Evolutionary conservation across 2,797 vertebrate species (phyloP), one percentile per base, ranked within the genome.

Genomic region (Onychomys torridus): DNA sequence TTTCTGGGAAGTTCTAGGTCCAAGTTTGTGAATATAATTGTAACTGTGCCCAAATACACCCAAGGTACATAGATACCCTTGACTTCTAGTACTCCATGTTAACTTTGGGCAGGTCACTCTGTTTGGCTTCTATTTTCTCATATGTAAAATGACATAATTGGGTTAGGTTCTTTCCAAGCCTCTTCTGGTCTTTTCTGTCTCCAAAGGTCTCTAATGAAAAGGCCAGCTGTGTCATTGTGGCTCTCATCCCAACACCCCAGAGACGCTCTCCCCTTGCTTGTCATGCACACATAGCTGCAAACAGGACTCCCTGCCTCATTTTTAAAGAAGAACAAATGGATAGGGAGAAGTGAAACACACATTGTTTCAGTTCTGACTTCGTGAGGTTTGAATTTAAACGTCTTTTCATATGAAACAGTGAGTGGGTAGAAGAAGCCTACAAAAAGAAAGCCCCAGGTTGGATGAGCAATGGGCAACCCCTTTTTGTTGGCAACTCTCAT

Each of bases 351-450:
- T 91, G 93, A 23, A 85, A 78, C 79, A 91, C 95, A 75, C 46
- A 14, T 17, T 8, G 82, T 94, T 96, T 98, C 82, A 96, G 96
- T 94, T 96, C 90, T 40, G 10, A 32, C 87, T 95, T 96, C 49
- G 55, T 81, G 92, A 98, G 86, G 95, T 92, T 88, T 96, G 59
- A 65, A 83, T 98, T 96, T 96, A 87, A 94, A 86, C 19, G 40
- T 49, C 61, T 95, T 96, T n/a, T 73, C 94, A 79, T 85, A 52
- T 37, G 95, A 96, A 98, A 91, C 32, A 95, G 90, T 65, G 96
- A 89, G 76, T 96, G 78, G 90, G 89, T 77, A 97, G 96, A 94
- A 97, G 95, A 57, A 71, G 84, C 92, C 92, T 97, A 75, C 95
- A 93, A 94, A 97, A 92, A 78, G 92, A 97, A 97, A 96, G 97